Base-by-base conservation (phyloP, 2,888 invertebrate species). In the Noctua pronuba region DNA sequence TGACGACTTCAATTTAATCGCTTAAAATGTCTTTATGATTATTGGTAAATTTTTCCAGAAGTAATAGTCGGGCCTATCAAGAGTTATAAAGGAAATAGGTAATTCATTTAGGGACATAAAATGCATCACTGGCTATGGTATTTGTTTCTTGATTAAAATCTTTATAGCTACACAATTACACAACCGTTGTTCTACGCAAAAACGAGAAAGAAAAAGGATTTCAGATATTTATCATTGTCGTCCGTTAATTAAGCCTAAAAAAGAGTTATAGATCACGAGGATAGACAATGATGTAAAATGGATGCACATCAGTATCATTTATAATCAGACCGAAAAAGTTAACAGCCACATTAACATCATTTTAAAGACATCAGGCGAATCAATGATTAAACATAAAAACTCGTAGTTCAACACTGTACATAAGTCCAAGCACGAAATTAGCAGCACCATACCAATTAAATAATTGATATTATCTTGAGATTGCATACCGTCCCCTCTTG, bases 91-190 rank as follows among this genome's bases (percentile, higher is more conserved):
- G 11, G 3, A 6, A 66, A 55, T 18, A 8, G 2, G 28, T 11
- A 28, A 65, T 52, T 66, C 31, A 58, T 41, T 60, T 8, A 35
- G 8, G 24, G 16, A 70, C 65, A 28, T 73, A 73, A 44, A 67
- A 83, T 28, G 70, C 55, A 55, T 46, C 80, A 74, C 16, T 55
- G 66, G 3, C 38, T 28, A 21, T 21, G 7, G 21, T 28, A 69
- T 69, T 44, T 16, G 11, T 49, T 70, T 66, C 55, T 58, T 78
- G 55, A 84, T 71, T 74, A 73, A 73, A 73, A 64, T 18, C 2
- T 44, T 7, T n/a, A 46, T 35, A 35, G 8, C 5, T 35, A 44
- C 31, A 16, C n/a, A 31, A 58, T 49, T 55, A 68, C 13, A 44
- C 3, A 46, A 16, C 13, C 21, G 21, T 52, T 49, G 16, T 46